Conservation (phyloP, 2,888 invertebrate genomes). For the Limnephilus auricula region DNA sequence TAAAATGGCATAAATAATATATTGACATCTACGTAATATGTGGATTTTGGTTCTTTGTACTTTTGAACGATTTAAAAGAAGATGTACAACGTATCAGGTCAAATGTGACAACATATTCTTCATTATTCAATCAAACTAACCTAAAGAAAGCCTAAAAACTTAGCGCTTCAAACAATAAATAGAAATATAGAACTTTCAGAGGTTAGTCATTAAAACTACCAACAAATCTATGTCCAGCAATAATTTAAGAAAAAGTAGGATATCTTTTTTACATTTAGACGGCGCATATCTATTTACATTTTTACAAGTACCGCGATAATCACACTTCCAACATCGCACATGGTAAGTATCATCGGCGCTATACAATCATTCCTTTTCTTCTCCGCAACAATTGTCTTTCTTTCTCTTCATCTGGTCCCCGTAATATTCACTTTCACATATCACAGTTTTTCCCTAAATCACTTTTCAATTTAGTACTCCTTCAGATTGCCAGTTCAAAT, state of each 20-base stretch:
- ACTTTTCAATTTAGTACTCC: not conserved
- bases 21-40: slow-evolving; percentile 42
- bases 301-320: slow-evolving; percentile 44
- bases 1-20: slow-evolving; percentile 54
- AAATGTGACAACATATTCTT: slow-evolving; percentile 38
- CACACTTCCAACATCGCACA: slow-evolving; percentile 8
- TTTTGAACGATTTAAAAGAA: slow-evolving; percentile 32
- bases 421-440: slow-evolving; percentile 29
- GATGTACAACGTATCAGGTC: slow-evolving; percentile 45
- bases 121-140: not conserved
- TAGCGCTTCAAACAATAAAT: slow-evolving; percentile 44
- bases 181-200: slow-evolving; percentile 37
- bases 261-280: slow-evolving; percentile 45
- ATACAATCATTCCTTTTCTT: not conserved
- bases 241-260: slow-evolving; percentile 49
- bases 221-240: slow-evolving; percentile 38
- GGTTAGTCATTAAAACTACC: slow-evolving; percentile 31
- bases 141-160: slow-evolving; percentile 39
- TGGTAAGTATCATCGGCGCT: slow-evolving; percentile 40
- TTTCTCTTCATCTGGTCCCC: not conserved
- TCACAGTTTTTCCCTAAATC: slow-evolving; percentile 39
- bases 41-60: slow-evolving; percentile 57
- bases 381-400: not conserved
- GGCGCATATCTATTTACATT: slow-evolving; percentile 50
- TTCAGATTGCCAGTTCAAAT: slow-evolving; percentile 17